Evolutionary conservation across 2,888 invertebrate genomes (phyloP).

Genomic region (Mythimna pallens): DNA sequence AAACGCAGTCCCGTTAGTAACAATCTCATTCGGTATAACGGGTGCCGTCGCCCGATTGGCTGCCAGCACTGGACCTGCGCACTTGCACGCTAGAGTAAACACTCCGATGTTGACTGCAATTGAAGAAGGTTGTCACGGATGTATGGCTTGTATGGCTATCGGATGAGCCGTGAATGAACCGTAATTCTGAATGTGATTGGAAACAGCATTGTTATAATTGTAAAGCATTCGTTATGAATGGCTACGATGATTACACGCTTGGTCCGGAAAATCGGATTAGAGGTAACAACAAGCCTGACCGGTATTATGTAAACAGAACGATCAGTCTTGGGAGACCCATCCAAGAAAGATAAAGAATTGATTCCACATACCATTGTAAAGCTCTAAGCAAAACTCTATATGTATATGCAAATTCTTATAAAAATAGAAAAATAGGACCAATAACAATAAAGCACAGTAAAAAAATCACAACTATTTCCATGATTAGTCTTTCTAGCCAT

Average conservation of each 20-base stretch:
- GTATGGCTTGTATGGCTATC: conserved; percentile 26
- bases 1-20: conserved; percentile 78
- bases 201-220: conserved; percentile 34
- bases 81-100: conserved; percentile 67
- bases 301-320: conserved; percentile 23
- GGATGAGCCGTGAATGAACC: conserved; percentile 48
- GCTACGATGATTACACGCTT: conserved; percentile 23
- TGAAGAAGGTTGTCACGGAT: conserved; percentile 57
- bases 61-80: conserved; percentile 57
- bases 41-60: conserved; percentile 70
- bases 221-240: conserved; percentile 29
- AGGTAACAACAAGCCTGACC: conserved; percentile 18
- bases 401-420: background rate
- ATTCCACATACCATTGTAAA: background rate
- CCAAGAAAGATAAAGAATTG: conserved; percentile 7
- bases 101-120: conserved; percentile 53
- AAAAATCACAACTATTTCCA: background rate
- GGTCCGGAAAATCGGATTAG: conserved; percentile 19
- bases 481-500: background rate
- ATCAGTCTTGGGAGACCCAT: background rate
- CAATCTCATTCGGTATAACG: conserved; percentile 79
- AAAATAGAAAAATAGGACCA: background rate
- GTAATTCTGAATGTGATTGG: conserved; percentile 34
- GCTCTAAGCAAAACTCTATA: conserved; percentile 1
- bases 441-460: conserved; percentile 5